These are phyloP conservation scores for Matsumurasca onukii DNA, from an alignment of 1,140 invertebrate species.

Conservation along the genomic window DNA sequence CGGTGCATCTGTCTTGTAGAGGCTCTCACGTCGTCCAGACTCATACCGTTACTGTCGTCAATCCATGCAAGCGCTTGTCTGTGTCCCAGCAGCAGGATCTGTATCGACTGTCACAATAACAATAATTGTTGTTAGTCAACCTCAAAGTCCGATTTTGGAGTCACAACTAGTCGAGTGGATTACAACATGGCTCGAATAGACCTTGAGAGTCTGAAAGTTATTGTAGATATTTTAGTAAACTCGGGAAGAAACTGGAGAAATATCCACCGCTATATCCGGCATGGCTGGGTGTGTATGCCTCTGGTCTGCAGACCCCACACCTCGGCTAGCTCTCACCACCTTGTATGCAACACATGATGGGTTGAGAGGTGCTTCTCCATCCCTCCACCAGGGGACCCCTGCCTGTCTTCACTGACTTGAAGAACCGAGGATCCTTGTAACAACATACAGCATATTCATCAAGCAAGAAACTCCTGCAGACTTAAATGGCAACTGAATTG, in stretches of 20 bases:
- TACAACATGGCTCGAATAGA: too few relatives aligned
- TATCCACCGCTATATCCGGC: too few relatives aligned
- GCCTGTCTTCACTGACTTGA: constrained; percentile 79
- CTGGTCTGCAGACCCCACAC: constrained; percentile 90
- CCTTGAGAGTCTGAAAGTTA: too few relatives aligned
- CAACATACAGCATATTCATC: neutral
- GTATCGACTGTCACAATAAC: constrained; percentile 69
- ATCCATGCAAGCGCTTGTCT: constrained; percentile 92
- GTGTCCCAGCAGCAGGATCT: constrained; percentile 83
- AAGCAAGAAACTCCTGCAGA: neutral
- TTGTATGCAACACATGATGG: constrained; percentile 95
- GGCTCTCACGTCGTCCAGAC: constrained; percentile 74
- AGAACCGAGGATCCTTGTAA: constrained; percentile 69
- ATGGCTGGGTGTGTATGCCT: too few relatives aligned
- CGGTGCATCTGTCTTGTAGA: constrained; percentile 81
- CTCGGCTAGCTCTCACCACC: constrained; percentile 79
- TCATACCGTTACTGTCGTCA: constrained; percentile 90
- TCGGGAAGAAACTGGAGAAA: too few relatives aligned
- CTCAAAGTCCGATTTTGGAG: too few relatives aligned
- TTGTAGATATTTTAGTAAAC: too few relatives aligned
- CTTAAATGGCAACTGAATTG: too few relatives aligned
- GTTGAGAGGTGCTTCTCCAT: constrained; percentile 71
- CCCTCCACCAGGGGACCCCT: constrained; percentile 79
- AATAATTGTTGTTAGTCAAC: too few relatives aligned
- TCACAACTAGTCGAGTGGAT: too few relatives aligned